These are phyloP conservation scores for Drosophila ustulata DNA, from an alignment of 2,888 invertebrate species.

Conservation along the genomic window DNA sequence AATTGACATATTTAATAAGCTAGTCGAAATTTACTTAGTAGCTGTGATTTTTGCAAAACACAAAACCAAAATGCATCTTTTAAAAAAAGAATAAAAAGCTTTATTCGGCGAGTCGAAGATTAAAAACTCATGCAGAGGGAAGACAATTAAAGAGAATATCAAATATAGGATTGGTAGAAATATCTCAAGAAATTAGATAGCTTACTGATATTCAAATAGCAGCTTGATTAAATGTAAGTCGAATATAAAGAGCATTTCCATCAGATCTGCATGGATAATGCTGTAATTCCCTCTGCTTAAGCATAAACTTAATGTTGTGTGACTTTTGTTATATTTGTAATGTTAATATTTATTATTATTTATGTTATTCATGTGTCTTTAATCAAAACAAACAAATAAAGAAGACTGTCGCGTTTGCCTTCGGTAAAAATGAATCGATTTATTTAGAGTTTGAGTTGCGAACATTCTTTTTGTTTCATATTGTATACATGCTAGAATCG, in stretches of 20 bases:
- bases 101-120: background rate
- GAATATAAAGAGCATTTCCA: background rate
- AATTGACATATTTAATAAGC: constrained; percentile 28
- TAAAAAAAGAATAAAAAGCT: background rate
- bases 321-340: constrained; percentile 23
- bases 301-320: constrained; percentile 25
- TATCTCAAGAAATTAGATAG: background rate
- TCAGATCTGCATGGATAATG: too few relatives aligned
- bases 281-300: background rate
- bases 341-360: constrained; percentile 20
- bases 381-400: constrained; percentile 28
- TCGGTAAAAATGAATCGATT: constrained; percentile 72
- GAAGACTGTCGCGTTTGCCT: constrained; percentile 30
- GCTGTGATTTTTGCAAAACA: constrained; percentile 51
- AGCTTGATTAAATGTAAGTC: background rate
- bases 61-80: background rate
- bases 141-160: background rate
- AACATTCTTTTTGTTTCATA: constrained; percentile 46
- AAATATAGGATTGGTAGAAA: background rate
- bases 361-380: constrained; percentile 31
- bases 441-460: constrained; percentile 61
- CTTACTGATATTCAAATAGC: background rate
- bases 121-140: background rate
- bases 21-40: constrained; percentile 35
- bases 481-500: constrained; percentile 45